These are phyloP conservation scores for Ptyas mucosa DNA, from an alignment of 2,113 vertebrate species.

Conservation along the genomic window DNA sequence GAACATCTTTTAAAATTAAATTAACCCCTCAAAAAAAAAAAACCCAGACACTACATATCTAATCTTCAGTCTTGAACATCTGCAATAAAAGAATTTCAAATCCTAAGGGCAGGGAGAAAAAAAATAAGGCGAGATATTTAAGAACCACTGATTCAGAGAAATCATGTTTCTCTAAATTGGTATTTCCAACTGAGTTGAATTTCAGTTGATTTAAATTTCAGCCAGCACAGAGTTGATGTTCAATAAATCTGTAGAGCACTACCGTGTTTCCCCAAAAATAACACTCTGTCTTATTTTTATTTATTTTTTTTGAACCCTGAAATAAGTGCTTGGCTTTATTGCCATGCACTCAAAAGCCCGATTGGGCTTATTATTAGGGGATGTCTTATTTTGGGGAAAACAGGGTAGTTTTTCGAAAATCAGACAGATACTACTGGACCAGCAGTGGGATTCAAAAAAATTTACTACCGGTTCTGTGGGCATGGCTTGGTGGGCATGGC, in stretches of 20 bases:
- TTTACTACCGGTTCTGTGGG: too few species aligned
- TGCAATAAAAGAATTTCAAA: not conserved
- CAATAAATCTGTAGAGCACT: not conserved
- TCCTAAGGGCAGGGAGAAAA: too few species aligned
- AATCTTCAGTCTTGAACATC: not conserved
- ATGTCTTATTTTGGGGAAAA: too few species aligned
- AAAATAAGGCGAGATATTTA: not conserved
- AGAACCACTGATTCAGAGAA: not conserved
- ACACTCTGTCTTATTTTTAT: too few species aligned
- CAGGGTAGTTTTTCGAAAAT: not conserved
- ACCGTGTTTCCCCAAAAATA: too few species aligned
- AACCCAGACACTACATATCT: not conserved
- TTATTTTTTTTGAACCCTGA: too few species aligned
- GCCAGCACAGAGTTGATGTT: not conserved
- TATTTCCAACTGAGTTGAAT: not conserved
- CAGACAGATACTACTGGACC: not conserved
- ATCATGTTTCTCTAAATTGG: not conserved
- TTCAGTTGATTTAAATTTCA: not conserved
- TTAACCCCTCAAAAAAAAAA: slow-evolving; percentile 32
- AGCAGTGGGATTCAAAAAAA: too few species aligned
- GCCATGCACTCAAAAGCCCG: too few species aligned
- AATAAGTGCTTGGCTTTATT: too few species aligned
- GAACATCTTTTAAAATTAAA: slow-evolving; percentile 42
- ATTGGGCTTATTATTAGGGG: too few species aligned
- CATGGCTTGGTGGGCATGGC: too few species aligned